Evolutionary conservation across 2,888 invertebrate species (phyloP), one percentile per base, ranked within the genome.

Genomic region (Panorpa germanica): DNA sequence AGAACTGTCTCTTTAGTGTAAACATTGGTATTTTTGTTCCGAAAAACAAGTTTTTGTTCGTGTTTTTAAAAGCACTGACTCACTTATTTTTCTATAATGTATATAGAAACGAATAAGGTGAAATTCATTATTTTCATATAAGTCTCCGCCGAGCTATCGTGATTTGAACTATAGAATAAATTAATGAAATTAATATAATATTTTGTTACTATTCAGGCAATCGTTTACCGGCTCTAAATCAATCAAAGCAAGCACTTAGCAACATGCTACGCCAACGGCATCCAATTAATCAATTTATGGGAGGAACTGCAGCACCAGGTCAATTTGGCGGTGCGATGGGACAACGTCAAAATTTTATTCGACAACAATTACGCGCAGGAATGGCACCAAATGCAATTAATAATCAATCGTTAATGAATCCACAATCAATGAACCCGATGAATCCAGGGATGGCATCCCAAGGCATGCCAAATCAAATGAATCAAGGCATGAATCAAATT

Each of bases 201-300:
- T n/a, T n/a, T n/a, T n/a, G n/a, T n/a, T n/a, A n/a, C n/a, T n/a
- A n/a, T n/a, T n/a, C n/a, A 55, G 25, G 44, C n/a, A n/a, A n/a
- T n/a, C n/a, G n/a, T n/a, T n/a, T 67, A 4, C 57, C 57, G 0
- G 48, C 49, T 5, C 61, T 76, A 40, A 74, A 74, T 47, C 76
- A 75, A 40, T 76, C 78, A 4, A 86, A 88, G 45, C 82, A 81
- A 47, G 86, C 86, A 1, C 57, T 88, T 21, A 78, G 80, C 29
- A 74, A 82, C 44, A 81, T 88, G 82, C 55, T 88, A 31, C 64
- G 82, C 1, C 70, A 75, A 43, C 63, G 86, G 4, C 63, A 77
- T 38, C 81, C 82, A 1, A 54, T 59, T 44, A 61, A 62, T 38
- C 63, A 64, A n/a, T n/a, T n/a, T n/a, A 48, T 53, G 43, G 46